Conservation (phyloP, 2,113 vertebrate species). For the Macquaria ambigua region DNA sequence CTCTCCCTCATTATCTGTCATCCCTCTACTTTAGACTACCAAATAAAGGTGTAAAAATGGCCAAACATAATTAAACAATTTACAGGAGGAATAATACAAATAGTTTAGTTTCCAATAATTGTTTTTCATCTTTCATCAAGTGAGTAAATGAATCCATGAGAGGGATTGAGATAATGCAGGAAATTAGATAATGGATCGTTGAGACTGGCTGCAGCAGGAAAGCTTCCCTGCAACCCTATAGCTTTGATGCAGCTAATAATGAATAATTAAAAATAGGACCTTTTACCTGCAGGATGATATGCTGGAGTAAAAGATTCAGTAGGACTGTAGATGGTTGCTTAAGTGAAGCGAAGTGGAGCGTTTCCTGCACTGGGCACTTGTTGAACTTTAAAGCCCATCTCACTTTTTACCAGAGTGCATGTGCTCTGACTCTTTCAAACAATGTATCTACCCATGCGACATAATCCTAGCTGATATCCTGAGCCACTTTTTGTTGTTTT, state of each 20-base stretch:
- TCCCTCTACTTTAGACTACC: background rate
- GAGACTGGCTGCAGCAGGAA: conserved; percentile 19
- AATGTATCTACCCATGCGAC: background rate
- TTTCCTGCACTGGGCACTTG: conserved; percentile 18
- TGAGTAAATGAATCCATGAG: conserved; percentile 31
- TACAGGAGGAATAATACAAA: background rate
- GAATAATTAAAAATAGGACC: conserved; percentile 56
- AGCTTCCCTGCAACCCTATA: conserved; percentile 34
- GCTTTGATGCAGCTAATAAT: conserved; percentile 49
- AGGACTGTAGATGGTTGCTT: background rate
- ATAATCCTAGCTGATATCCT: conserved; percentile 2
- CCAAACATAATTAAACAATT: background rate
- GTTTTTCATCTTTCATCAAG: conserved; percentile 30
- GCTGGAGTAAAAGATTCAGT: conserved; percentile 16
- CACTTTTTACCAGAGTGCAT: background rate
- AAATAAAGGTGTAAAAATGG: background rate
- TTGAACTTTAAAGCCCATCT: conserved; percentile 10
- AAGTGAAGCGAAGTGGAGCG: conserved; percentile 8
- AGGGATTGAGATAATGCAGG: conserved; percentile 35
- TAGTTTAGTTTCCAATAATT: conserved; percentile 23
- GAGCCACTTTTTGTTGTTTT: background rate
- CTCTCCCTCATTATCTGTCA: background rate
- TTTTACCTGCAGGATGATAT: conserved; percentile 48
- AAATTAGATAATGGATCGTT: conserved; percentile 53
- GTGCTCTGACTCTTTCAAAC: background rate